Percentiles rank a stretch among this genome's conserved stretches.
Conservation (phyloP, 2,797 vertebrate species). For the Macropodus opercularis region DNA sequence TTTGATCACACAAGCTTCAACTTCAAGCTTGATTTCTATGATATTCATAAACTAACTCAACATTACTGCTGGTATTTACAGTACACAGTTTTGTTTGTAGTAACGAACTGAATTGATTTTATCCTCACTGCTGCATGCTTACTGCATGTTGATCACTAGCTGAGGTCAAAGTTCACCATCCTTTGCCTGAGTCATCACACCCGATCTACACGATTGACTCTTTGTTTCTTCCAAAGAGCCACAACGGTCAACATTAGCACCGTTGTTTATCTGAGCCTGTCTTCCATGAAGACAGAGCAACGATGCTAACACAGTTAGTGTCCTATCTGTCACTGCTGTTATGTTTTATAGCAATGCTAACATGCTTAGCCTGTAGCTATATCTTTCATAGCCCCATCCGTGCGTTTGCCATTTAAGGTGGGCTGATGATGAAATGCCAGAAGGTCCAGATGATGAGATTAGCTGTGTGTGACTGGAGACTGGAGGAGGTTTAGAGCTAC, state of each 20-base stretch:
- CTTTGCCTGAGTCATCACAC: neutral
- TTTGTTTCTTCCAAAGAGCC: neutral
- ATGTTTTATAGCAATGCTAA: slow-evolving; percentile 44
- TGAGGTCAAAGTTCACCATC: slow-evolving; percentile 18
- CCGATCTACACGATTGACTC: slow-evolving; percentile 10
- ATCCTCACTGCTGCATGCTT: no score
- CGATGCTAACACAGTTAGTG: slow-evolving; percentile 47
- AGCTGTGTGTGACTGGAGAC: slow-evolving; percentile 54
- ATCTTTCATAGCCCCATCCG: slow-evolving; percentile 28
- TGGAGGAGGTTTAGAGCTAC: slow-evolving; percentile 52
- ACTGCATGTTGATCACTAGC: neutral
- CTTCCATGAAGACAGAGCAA: slow-evolving; percentile 11
- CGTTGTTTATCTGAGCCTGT: neutral
- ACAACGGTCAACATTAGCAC: slow-evolving; percentile 5
- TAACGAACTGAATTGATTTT: no score
- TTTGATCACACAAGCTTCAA: no score
- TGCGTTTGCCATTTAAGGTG: slow-evolving; percentile 58
- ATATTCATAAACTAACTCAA: slow-evolving; percentile 14
- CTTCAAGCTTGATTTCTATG: slow-evolving; percentile 26
- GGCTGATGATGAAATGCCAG: slow-evolving; percentile 67
- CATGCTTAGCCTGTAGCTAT: slow-evolving; percentile 41
- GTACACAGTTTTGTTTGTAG: slow-evolving; percentile 10
- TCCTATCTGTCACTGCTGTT: slow-evolving; percentile 16
- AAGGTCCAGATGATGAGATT: slow-evolving; percentile 66
- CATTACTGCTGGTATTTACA: slow-evolving; percentile 33